Evolutionary conservation across 2,797 vertebrate genomes (phyloP).

Genomic region (Eulemur rubriventer): DNA sequence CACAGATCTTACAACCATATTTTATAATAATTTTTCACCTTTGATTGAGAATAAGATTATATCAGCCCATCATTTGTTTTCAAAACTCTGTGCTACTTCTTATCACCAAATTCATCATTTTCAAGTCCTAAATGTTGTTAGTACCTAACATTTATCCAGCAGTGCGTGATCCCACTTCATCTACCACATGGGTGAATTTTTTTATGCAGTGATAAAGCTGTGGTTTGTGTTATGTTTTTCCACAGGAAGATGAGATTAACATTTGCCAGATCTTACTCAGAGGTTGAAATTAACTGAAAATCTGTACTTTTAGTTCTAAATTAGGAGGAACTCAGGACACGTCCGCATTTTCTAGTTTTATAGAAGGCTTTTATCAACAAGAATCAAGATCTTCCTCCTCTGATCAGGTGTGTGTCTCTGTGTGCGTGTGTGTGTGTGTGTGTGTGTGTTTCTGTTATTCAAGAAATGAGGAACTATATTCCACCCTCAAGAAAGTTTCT

Average conservation of each 20-base stretch:
- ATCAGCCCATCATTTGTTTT: neutral
- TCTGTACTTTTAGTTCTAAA: neutral
- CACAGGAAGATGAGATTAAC: neutral
- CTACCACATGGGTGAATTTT: neutral
- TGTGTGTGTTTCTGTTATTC: neutral
- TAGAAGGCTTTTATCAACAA: neutral
- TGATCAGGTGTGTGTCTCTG: constrained; percentile 63
- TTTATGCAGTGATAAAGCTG: neutral
- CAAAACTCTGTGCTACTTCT: neutral
- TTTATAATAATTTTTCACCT: neutral
- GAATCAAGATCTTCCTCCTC: constrained; percentile 26
- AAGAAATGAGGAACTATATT: neutral
- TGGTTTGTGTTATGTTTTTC: neutral
- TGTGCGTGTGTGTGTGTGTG: neutral
- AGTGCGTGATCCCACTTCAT: neutral
- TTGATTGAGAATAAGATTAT: neutral
- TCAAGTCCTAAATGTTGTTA: neutral
- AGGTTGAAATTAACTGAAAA: neutral
- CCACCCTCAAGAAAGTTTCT: neutral
- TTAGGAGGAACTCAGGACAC: neutral
- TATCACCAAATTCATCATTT: neutral
- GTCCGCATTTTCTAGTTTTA: neutral
- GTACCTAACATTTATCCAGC: neutral
- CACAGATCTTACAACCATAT: neutral
- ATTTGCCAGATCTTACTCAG: neutral